Conservation (phyloP, 2,113 vertebrate species). For the Cavia porcellus region DNA sequence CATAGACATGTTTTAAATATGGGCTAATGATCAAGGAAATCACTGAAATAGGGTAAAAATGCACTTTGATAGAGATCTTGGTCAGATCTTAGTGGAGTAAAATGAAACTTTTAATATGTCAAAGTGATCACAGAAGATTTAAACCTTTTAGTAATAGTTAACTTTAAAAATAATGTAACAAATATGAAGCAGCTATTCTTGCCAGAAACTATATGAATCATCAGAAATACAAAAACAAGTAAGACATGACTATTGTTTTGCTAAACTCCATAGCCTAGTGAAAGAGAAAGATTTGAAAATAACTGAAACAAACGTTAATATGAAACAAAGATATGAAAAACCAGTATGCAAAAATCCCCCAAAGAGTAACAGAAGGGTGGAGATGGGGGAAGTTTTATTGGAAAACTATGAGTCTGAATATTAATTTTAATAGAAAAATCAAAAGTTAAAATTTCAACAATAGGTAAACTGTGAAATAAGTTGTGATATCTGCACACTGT, state of each 20-base stretch:
- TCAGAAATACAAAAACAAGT: background rate
- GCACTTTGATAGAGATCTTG: background rate
- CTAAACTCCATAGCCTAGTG: background rate
- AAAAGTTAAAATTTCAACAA: background rate
- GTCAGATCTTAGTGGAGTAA: background rate
- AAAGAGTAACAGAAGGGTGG: background rate
- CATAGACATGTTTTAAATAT: background rate
- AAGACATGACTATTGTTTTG: background rate
- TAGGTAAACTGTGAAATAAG: slow-evolving; percentile 4
- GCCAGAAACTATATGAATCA: background rate
- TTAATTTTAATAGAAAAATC: slow-evolving; percentile 53
- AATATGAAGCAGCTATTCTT: background rate
- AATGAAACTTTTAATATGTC: background rate
- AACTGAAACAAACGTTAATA: background rate
- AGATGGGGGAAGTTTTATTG: background rate
- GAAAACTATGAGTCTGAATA: background rate
- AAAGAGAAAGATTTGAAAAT: background rate
- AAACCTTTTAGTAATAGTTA: slow-evolving; percentile 1
- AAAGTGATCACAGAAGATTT: background rate
- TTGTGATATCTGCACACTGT: background rate
- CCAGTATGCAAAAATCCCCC: background rate
- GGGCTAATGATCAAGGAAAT: background rate
- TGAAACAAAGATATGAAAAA: background rate
- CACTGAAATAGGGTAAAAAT: background rate
- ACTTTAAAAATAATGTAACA: background rate